Evolutionary conservation across 92 coral and sea anemone genomes (phyloP).

Genomic region (Zoanthus gigantus): DNA sequence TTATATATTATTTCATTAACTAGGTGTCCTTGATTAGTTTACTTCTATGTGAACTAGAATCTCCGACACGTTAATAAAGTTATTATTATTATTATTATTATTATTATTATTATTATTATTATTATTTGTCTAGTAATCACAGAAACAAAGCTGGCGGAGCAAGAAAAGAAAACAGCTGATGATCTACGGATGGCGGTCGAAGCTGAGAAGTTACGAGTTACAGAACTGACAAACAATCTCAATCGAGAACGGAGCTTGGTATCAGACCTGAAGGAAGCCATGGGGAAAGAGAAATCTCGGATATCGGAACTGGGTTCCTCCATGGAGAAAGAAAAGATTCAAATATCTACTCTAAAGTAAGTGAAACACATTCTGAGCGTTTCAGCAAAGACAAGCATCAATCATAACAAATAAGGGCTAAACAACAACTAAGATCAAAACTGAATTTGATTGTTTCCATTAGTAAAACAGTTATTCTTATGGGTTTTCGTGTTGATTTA

Average conservation of each 20-base stretch:
- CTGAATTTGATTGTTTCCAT: no score
- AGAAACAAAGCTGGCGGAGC: slow-evolving; percentile 78
- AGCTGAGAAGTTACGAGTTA: slow-evolving; percentile 65
- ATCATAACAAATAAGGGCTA: no score
- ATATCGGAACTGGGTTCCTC: slow-evolving; percentile 76
- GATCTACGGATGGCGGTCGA: slow-evolving; percentile 67
- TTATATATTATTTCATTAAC: no score
- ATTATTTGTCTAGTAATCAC: slow-evolving; percentile 55
- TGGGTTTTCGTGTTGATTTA: no score
- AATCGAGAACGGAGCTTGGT: slow-evolving; percentile 80
- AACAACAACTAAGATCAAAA: no score
- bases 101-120: no score
- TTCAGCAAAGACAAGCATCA: no score
- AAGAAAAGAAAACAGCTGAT: slow-evolving; percentile 71
- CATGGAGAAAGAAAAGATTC: slow-evolving; percentile 84
- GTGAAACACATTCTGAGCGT: not conserved
- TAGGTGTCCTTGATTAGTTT: no score
- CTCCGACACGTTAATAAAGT: no score
- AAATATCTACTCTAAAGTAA: slow-evolving; percentile 82
- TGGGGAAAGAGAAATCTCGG: slow-evolving; percentile 78
- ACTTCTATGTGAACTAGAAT: no score
- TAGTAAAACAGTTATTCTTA: no score
- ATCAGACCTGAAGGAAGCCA: slow-evolving; percentile 83
- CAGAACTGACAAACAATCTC: slow-evolving; percentile 78
- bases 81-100: no score